Conservation (phyloP, 2,888 invertebrate species). For the Siphonodentalium dalli region DNA sequence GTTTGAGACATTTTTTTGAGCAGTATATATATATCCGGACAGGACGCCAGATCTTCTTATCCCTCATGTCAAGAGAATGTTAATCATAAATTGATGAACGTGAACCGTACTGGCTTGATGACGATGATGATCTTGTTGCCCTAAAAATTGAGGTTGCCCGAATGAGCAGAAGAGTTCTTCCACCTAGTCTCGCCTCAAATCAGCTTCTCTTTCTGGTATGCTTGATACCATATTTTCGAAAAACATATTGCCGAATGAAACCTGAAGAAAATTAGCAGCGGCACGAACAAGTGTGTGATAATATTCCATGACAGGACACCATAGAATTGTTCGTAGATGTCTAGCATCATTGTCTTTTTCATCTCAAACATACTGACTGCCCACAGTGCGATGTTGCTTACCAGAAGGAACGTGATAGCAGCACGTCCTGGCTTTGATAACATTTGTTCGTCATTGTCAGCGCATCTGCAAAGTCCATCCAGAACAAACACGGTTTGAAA, state of each 20-base stretch:
- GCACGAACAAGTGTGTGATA: conserved; percentile 71
- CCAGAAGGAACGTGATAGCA: conserved; percentile 72
- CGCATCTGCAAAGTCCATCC: conserved; percentile 57
- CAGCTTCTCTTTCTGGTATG: conserved; percentile 55
- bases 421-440: conserved; percentile 69
- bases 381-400: conserved; percentile 74
- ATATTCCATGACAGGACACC: conserved; percentile 74
- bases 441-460: conserved; percentile 61
- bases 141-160: too few species aligned
- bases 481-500: conserved; percentile 62
- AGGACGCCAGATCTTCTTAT: too few species aligned
- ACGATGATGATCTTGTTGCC: too few species aligned
- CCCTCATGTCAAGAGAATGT: too few species aligned
- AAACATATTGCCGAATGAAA: conserved; percentile 64
- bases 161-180: too few species aligned
- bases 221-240: conserved; percentile 63
- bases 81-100: too few species aligned
- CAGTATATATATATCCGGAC: too few species aligned
- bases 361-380: conserved; percentile 74
- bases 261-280: conserved; percentile 69
- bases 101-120: too few species aligned
- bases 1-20: too few species aligned
- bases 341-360: conserved; percentile 72
- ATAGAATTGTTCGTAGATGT: conserved; percentile 71
- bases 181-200: too few species aligned